Base-by-base conservation (phyloP, 2,113 vertebrate species). In the Otis tarda region DNA sequence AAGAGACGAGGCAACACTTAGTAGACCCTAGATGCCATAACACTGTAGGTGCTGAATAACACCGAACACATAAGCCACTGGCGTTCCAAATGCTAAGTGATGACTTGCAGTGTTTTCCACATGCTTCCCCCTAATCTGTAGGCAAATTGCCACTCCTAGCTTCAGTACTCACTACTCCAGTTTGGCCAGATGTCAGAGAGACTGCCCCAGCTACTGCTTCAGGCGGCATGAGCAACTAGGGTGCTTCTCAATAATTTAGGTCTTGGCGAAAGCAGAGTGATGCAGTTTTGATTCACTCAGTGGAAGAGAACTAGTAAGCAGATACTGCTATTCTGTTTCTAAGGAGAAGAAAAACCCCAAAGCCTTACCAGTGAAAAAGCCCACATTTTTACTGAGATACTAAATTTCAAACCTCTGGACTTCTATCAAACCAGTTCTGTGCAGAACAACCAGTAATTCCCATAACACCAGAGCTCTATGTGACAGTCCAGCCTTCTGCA, bases 91-190 rank as follows among this genome's bases (percentile, higher is more conserved):
- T 0, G 31, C 35, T 81, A 87, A 64, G 49, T 0, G 0, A 60
- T 43, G 83, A 80, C 87, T 60, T 82, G 56, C 78, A 83, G 89
- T 27, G 78, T 88, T 95, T 87, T 87, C 80, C 57, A 80, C n/a
- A 14, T 43, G 55, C 86, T 89, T 78, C 25, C 89, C 69, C 71
- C 70, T 84, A 50, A 80, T 43, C 69, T 84, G 39, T 25, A 82
- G 55, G 73, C 23, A n/a, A 89, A 77, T 83, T 91, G 61, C 63
- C 78, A 31, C 75, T 90, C 71, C 55, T 9, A 31, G 21, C n/a
- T 57, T 30, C 69, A 56, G n/a, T 50, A 89, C 80, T 94, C 83
- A 80, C 80, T 92, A 60, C 76, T 95, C 95, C 86, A 95, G 91
- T 92, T 92, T 74, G 74, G 57, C 69, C 63, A 83, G 83, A 53